A percentile compares a stretch with the other conserved stretches of the same genome.
Evolutionary conservation across 2,797 vertebrate species (phyloP).

Genomic region (Peromyscus melanophrys): DNA sequence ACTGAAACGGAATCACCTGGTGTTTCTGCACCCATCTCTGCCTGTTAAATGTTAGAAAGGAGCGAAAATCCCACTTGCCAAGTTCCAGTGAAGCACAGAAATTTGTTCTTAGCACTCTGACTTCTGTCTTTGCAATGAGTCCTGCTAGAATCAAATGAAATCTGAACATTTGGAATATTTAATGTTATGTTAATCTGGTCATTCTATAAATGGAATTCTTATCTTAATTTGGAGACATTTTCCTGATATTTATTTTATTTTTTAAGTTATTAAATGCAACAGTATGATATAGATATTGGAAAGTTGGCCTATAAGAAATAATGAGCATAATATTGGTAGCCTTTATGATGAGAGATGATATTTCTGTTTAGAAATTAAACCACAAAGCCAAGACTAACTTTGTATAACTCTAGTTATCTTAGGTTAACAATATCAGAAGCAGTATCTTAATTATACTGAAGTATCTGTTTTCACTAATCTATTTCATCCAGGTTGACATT

Average conservation of each 20-base stretch:
- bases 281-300: not conserved
- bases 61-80: not conserved
- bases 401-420: not conserved
- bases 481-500: not conserved
- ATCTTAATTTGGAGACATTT: not conserved
- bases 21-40: not conserved
- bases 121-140: not conserved
- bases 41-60: constrained; percentile 50
- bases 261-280: not conserved
- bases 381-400: not conserved
- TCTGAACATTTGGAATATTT: not conserved
- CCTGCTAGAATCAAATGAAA: not conserved
- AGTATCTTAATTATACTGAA: not conserved
- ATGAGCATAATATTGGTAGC: not conserved
- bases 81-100: not conserved
- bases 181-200: not conserved
- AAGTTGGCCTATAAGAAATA: not conserved
- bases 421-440: not conserved
- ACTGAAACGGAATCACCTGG: constrained; percentile 39
- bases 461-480: not conserved
- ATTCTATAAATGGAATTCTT: not conserved
- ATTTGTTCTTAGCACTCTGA: not conserved
- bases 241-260: not conserved
- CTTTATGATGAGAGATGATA: not conserved
- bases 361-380: not conserved